These are phyloP conservation scores for Zeus faber DNA, from an alignment of 2,113 vertebrate species.

Conservation along the genomic window DNA sequence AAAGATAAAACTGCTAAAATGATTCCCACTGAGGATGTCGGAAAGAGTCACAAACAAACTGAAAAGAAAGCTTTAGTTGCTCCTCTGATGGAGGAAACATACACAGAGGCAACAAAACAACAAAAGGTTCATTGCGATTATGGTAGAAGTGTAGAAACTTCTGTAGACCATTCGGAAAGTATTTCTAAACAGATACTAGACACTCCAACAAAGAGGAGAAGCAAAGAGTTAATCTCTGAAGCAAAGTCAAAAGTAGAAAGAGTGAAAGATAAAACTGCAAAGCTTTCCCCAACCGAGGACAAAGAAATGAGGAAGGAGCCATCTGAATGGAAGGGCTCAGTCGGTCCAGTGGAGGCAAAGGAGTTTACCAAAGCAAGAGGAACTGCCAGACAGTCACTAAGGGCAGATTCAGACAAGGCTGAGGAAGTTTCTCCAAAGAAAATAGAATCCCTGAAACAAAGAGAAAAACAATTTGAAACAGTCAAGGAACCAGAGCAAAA, in stretches of 20 bases:
- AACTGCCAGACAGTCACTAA: slow-evolving; percentile 14
- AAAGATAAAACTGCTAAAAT: background rate
- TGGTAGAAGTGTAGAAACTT: background rate
- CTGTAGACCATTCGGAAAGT: too few species aligned
- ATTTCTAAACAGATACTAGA: too few species aligned
- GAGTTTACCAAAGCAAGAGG: too few species aligned
- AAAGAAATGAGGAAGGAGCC: slow-evolving; percentile 13
- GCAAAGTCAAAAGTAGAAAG: background rate
- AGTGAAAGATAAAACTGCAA: background rate
- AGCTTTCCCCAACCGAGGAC: background rate
- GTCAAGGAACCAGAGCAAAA: background rate
- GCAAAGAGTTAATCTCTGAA: background rate
- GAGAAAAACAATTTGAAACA: background rate
- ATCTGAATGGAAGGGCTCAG: background rate
- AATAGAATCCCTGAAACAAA: background rate
- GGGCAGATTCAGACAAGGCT: background rate
- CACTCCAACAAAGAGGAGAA: too few species aligned
- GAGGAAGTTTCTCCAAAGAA: background rate
- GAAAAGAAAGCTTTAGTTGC: background rate
- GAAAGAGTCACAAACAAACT: background rate
- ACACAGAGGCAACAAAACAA: background rate
- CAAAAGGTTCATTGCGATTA: background rate
- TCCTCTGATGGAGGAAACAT: background rate
- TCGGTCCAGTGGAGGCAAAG: slow-evolving; percentile 14
- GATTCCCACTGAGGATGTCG: background rate